Evolutionary conservation across 2,888 invertebrate genomes (phyloP), one percentile per base, ranked within the genome.

Genomic region (Vandiemenella viatica): DNA sequence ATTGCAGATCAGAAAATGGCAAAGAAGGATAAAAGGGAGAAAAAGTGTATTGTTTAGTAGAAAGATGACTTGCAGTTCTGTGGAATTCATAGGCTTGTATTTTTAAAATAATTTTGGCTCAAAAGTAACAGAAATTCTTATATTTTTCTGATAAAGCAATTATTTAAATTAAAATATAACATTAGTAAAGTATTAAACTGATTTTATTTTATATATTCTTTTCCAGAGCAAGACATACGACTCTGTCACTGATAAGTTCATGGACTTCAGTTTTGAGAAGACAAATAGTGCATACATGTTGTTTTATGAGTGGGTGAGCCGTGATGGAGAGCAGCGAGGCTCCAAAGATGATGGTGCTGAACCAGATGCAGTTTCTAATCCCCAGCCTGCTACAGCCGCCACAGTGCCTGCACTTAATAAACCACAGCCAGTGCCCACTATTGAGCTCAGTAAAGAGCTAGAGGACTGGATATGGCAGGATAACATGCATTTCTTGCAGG

Each of bases 401-500:
- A 32, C 48, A 13, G n/a, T n/a, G n/a, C n/a, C n/a, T n/a, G n/a
- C n/a, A n/a, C 41, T 37, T 3, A 37, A 38, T 18, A 23, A 45
- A 41, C 21, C 18, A 16, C 13, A 43, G 15, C 18, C n/a, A n/a
- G n/a, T n/a, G n/a, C 51, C 51, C 26, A 45, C 68, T 5, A 69
- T 83, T 56, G 76, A 77, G 56, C 69, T 87, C 4, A 81, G 79
- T 45, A 77, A 80, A 56, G 91, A 91, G 58, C 70, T 93, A 37
- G 87, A 89, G 63, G 85, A 88, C 66, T 93, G 92, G 93, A 93
- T 95, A 58, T 95, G 93, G 93, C 84, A 90, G 63, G 95, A 95
- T 68, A 95, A 95, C 65, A 87, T 87, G 78, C 87, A 91, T 64
- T 95, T 93, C 63, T 73, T 95, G 48, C 88, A 89, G 62, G 93